These are phyloP conservation scores for Didymodactylos carnosus DNA, from an alignment of 2,888 invertebrate genomes.

Conservation along the genomic window DNA sequence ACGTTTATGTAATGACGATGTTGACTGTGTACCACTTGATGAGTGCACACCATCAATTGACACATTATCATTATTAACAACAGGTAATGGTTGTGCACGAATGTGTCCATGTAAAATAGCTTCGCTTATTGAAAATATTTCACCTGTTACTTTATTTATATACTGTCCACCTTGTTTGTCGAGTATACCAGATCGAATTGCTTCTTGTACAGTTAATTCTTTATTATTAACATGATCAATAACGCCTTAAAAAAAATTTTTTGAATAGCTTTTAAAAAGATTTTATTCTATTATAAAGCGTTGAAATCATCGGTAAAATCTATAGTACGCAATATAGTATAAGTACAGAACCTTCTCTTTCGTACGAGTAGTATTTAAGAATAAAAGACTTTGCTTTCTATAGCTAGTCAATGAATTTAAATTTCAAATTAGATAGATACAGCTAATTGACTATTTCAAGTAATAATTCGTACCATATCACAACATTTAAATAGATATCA, in stretches of 20 bases:
- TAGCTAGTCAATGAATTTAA: too few species aligned
- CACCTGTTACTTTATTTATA: background rate
- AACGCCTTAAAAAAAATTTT: too few species aligned
- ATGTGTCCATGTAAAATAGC: conserved; percentile 11
- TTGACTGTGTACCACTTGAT: background rate
- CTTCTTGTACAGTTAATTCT: conserved; percentile 12
- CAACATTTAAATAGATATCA: too few species aligned
- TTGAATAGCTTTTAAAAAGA: background rate
- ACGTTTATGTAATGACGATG: background rate
- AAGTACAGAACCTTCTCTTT: background rate
- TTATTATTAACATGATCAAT: conserved; percentile 5
- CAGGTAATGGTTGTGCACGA: background rate
- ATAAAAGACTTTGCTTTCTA: too few species aligned
- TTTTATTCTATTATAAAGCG: background rate
- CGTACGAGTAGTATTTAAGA: too few species aligned
- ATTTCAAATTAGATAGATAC: too few species aligned
- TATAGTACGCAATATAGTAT: too few species aligned
- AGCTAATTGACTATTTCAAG: too few species aligned
- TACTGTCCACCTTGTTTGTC: conserved; percentile 10
- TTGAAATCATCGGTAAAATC: too few species aligned
- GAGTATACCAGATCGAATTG: conserved; percentile 4
- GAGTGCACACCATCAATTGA: background rate
- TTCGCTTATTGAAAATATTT: conserved; percentile 10
- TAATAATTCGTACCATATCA: too few species aligned
- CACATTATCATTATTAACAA: background rate